Evolutionary conservation across 2,888 invertebrate species (phyloP).

Genomic region (Apoda limacodes): DNA sequence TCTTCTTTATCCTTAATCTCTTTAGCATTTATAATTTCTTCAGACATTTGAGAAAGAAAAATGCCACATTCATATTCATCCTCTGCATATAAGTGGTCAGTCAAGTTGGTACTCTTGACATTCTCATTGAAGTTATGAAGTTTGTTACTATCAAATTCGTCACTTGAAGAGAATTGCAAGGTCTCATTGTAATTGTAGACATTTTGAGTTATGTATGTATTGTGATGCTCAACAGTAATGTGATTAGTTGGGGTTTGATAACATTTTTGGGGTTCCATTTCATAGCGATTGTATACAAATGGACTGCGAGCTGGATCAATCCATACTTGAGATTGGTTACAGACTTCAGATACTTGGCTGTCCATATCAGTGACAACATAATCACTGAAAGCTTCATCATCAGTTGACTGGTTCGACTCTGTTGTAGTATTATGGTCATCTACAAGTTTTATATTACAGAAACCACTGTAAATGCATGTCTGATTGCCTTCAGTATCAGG

Average conservation of each 20-base stretch:
- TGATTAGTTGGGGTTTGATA: constrained; percentile 29
- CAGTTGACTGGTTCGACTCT: constrained; percentile 2
- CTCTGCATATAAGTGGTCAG: constrained; percentile 32
- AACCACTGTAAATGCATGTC: constrained; percentile 40
- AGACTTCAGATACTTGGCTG: constrained; percentile 25
- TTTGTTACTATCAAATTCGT: constrained; percentile 32
- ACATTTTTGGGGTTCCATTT: constrained; percentile 27
- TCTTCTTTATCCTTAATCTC: constrained; percentile 32
- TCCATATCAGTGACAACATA: constrained; percentile 29
- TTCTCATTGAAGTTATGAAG: constrained; percentile 28
- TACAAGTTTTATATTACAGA: constrained; percentile 45
- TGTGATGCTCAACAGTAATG: constrained; percentile 44
- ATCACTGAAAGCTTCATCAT: constrained; percentile 13
- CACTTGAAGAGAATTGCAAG: constrained; percentile 25
- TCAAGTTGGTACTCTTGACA: constrained; percentile 17
- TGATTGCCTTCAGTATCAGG: constrained; percentile 42
- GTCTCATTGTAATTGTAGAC: constrained; percentile 41
- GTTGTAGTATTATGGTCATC: constrained; percentile 31
- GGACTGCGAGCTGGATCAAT: constrained; percentile 51
- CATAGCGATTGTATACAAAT: constrained; percentile 43
- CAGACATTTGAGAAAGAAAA: constrained; percentile 39
- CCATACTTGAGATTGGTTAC: constrained; percentile 48
- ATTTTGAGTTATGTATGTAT: constrained; percentile 50
- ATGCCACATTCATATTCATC: constrained; percentile 48
- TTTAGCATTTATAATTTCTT: constrained; percentile 43